Conservation (phyloP, 2,888 invertebrate species). For the Ophonus ardosiacus region DNA sequence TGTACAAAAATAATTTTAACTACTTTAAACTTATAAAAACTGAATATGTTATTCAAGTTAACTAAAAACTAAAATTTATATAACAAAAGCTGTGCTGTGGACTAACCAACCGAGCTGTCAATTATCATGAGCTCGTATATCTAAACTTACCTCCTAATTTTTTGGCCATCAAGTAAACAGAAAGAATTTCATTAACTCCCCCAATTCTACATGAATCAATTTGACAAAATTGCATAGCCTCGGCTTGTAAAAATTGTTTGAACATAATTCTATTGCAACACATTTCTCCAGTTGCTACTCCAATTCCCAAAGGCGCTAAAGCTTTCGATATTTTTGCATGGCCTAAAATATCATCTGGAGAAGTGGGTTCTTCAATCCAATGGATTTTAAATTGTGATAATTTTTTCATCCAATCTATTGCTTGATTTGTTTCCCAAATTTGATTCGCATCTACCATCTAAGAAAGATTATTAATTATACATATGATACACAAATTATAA, state of each 20-base stretch:
- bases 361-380: slow-evolving; percentile 97
- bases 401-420: slow-evolving; percentile 91
- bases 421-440: slow-evolving; percentile 91
- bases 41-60: too few species aligned
- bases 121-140: too few species aligned
- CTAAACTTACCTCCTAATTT: slow-evolving; percentile 87
- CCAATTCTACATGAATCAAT: slow-evolving; percentile 93
- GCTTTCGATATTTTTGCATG: slow-evolving; percentile 89
- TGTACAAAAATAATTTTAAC: too few species aligned
- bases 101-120: too few species aligned
- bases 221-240: slow-evolving; percentile 91
- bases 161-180: slow-evolving; percentile 93
- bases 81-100: too few species aligned
- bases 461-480: slow-evolving; percentile 63
- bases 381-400: slow-evolving; percentile 85
- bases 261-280: slow-evolving; percentile 95
- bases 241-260: slow-evolving; percentile 91
- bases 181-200: slow-evolving; percentile 91
- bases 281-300: slow-evolving; percentile 95
- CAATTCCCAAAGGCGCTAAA: slow-evolving; percentile 85
- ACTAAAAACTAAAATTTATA: too few species aligned
- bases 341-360: slow-evolving; percentile 93
- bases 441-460: slow-evolving; percentile 94
- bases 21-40: too few species aligned
- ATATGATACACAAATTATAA: not conserved